Conservation (phyloP, 1,140 invertebrate genomes). For the Bombyx mandarina region DNA sequence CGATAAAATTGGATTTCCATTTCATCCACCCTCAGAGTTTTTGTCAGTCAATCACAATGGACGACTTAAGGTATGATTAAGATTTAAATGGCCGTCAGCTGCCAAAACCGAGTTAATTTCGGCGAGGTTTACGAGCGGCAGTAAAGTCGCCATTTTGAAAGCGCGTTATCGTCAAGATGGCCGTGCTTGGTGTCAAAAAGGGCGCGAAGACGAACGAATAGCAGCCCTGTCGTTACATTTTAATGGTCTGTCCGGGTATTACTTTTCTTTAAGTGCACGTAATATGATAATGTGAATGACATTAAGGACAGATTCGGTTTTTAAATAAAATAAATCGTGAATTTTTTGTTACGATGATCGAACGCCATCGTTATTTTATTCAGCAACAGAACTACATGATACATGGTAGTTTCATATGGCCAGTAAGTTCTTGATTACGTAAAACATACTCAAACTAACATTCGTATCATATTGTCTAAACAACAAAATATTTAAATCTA, state of each 20-base stretch:
- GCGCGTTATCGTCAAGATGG: constrained; percentile 20
- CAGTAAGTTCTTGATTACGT: too few species aligned
- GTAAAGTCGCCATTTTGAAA: constrained; percentile 21
- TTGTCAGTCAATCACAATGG: not conserved
- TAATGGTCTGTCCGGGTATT: constrained; percentile 16
- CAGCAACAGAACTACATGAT: too few species aligned
- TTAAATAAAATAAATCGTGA: too few species aligned
- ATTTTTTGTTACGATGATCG: too few species aligned
- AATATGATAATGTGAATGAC: not conserved
- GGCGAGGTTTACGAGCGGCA: constrained; percentile 21
- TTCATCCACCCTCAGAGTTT: not conserved
- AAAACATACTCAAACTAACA: too few species aligned
- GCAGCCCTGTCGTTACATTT: constrained; percentile 15
- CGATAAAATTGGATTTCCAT: not conserved
- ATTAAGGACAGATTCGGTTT: too few species aligned
- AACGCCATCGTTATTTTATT: too few species aligned
- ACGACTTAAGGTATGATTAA: constrained; percentile 2
- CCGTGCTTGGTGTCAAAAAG: constrained; percentile 19
- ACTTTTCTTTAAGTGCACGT: constrained; percentile 9
- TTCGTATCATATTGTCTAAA: too few species aligned
- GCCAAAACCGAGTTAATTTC: constrained; percentile 33
- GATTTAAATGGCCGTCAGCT: constrained; percentile 27
- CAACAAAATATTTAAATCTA: too few species aligned
- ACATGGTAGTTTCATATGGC: too few species aligned
- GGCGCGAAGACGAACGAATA: constrained; percentile 21